phyloP scores from a whole-genome alignment of 2,797 vertebrate species.

The Tapirus indicus region DNA sequence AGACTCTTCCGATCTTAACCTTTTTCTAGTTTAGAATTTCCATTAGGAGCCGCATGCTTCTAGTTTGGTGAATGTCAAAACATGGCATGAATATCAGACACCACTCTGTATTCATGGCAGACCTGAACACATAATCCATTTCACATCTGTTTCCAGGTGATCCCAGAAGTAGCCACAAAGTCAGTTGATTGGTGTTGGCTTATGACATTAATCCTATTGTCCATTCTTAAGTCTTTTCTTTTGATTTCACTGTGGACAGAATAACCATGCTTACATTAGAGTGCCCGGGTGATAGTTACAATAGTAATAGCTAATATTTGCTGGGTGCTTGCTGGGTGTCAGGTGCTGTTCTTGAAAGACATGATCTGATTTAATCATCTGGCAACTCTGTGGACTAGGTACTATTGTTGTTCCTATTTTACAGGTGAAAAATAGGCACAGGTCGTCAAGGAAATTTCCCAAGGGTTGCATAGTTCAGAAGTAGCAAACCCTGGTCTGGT shows the following conservation, averaged over 20 bases:
- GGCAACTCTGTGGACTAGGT: neutral
- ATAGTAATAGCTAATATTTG: constrained; percentile 6
- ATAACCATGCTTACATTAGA: neutral
- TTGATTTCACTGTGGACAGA: neutral
- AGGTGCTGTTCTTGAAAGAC: neutral
- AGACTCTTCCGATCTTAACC: neutral
- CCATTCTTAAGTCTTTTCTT: neutral
- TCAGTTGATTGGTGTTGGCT: neutral
- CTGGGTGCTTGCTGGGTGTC: neutral
- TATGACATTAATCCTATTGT: neutral
- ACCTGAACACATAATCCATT: neutral
- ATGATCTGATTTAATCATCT: neutral
- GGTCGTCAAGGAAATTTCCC: neutral
- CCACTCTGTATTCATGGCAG: neutral
- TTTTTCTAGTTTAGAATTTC: constrained; percentile 35
- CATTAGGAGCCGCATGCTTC: neutral
- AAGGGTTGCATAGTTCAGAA: neutral
- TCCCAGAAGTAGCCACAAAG: neutral
- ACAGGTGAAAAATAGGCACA: neutral
- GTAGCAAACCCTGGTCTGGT: neutral
- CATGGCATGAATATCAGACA: neutral
- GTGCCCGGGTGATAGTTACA: neutral
- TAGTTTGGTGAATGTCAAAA: neutral
- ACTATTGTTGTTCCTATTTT: neutral
- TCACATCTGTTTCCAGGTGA: constrained; percentile 5